Evolutionary conservation across 2,113 vertebrate genomes (phyloP).

Genomic region (Erythrocercus mccallii): DNA sequence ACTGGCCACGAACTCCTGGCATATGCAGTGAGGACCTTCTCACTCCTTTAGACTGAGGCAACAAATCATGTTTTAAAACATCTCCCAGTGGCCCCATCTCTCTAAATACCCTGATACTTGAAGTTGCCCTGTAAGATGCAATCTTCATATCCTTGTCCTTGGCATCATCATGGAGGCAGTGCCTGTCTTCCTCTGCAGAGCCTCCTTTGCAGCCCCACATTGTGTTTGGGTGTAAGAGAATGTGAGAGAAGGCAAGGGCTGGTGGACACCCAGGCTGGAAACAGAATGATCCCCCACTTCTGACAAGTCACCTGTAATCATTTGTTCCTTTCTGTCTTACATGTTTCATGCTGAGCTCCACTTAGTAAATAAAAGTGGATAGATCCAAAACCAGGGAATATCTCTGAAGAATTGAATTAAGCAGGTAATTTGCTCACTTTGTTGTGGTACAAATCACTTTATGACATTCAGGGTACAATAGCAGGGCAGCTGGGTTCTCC

Average conservation of each 20-base stretch:
- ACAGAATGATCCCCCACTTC: not conserved
- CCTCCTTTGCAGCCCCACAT: fast-evolving
- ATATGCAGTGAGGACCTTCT: not conserved
- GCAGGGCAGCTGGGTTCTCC: not conserved
- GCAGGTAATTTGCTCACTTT: not conserved
- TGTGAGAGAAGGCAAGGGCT: not conserved
- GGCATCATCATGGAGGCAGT: not conserved
- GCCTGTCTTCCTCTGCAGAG: not conserved
- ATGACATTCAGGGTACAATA: not conserved
- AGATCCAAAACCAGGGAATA: not conserved
- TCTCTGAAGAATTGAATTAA: not conserved
- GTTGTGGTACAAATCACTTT: not conserved
- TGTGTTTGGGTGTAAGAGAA: not conserved
- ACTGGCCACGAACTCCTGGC: not conserved
- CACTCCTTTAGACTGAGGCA: not conserved
- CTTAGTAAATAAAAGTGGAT: not conserved
- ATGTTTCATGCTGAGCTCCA: fast-evolving
- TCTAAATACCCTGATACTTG: not conserved
- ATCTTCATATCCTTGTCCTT: not conserved
- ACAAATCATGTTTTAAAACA: not conserved
- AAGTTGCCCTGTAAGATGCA: not conserved
- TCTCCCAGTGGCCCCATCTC: not conserved
- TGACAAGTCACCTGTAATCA: not conserved
- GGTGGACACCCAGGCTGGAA: not conserved
- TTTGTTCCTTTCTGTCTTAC: not conserved